Percentiles rank a stretch among this genome's conserved stretches.
Evolutionary conservation across 64 coral and sea anemone species (phyloP).

Genomic region (Stichodactyla mertensii): DNA sequence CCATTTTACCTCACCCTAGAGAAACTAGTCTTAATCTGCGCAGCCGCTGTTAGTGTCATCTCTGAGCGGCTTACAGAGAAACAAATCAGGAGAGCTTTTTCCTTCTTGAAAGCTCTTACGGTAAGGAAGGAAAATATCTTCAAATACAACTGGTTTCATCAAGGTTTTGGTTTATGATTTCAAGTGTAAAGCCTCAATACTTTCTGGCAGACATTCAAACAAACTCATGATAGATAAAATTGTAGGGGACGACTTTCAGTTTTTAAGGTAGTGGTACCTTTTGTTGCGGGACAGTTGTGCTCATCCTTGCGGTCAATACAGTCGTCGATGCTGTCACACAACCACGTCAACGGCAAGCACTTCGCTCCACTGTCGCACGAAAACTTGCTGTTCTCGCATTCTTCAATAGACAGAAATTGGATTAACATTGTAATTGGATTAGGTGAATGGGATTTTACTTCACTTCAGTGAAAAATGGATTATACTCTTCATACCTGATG

Average conservation of each 20-base stretch:
- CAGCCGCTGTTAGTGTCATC: too few species aligned
- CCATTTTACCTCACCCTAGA: too few species aligned
- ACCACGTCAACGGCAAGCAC: conserved; percentile 84
- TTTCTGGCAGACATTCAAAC: too few species aligned
- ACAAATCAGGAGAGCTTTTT: too few species aligned
- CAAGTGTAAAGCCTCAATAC: too few species aligned
- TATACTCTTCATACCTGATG: neutral
- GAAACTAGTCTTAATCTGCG: too few species aligned
- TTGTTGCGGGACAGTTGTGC: conserved; percentile 61
- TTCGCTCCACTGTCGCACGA: conserved; percentile 70
- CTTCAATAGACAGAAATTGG: conserved; percentile 6
- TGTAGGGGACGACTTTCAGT: neutral
- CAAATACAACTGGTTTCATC: too few species aligned
- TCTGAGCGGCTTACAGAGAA: too few species aligned
- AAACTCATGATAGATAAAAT: too few species aligned
- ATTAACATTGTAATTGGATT: neutral
- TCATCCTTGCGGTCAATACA: conserved; percentile 79
- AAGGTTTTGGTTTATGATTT: too few species aligned
- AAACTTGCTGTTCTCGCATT: conserved; percentile 55
- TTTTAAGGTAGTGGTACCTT: neutral
- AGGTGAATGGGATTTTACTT: neutral
- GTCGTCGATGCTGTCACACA: conserved; percentile 82
- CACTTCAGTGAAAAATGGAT: neutral
- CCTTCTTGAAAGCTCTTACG: too few species aligned
- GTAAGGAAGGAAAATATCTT: too few species aligned